These are phyloP conservation scores for Dicrurus megarhynchus DNA, from an alignment of 2,113 vertebrate species.

Conservation along the genomic window DNA sequence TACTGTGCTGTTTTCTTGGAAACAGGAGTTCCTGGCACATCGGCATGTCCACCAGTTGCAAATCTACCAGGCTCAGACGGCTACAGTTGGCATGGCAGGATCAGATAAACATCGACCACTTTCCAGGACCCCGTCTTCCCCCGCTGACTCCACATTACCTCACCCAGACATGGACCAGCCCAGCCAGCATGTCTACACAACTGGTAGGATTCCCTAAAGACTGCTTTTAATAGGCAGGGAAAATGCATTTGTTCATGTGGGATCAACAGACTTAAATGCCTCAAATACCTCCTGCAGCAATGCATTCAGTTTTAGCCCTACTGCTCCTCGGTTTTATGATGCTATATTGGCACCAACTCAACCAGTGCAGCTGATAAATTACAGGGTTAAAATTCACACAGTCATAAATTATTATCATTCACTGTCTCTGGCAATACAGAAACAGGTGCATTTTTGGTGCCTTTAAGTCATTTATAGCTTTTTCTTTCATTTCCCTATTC, in stretches of 20 bases:
- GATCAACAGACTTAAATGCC: constrained; percentile 87
- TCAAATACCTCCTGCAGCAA: constrained; percentile 78
- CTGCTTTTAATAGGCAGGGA: constrained; percentile 75
- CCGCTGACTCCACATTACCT: constrained; percentile 65
- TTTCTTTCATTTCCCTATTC: not conserved
- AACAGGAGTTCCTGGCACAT: constrained; percentile 70
- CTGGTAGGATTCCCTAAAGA: constrained; percentile 77
- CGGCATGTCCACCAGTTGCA: constrained; percentile 68
- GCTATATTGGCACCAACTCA: constrained; percentile 81
- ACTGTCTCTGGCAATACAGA: constrained; percentile 52
- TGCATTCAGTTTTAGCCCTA: constrained; percentile 61
- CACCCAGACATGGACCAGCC: constrained; percentile 74
- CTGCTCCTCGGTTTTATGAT: constrained; percentile 70
- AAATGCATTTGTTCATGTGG: constrained; percentile 75
- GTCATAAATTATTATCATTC: constrained; percentile 74
- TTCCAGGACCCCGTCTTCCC: constrained; percentile 73
- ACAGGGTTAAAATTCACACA: constrained; percentile 74
- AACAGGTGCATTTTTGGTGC: constrained; percentile 72
- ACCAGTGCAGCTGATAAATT: constrained; percentile 74
- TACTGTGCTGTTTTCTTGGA: constrained; percentile 74
- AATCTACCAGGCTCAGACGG: constrained; percentile 69
- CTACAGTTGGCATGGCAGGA: constrained; percentile 74
- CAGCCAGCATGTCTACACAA: constrained; percentile 76
- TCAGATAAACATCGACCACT: constrained; percentile 74
- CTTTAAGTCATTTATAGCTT: constrained; percentile 4